Conservation (phyloP, 2,888 invertebrate species). For the Blomia tropicalis region DNA sequence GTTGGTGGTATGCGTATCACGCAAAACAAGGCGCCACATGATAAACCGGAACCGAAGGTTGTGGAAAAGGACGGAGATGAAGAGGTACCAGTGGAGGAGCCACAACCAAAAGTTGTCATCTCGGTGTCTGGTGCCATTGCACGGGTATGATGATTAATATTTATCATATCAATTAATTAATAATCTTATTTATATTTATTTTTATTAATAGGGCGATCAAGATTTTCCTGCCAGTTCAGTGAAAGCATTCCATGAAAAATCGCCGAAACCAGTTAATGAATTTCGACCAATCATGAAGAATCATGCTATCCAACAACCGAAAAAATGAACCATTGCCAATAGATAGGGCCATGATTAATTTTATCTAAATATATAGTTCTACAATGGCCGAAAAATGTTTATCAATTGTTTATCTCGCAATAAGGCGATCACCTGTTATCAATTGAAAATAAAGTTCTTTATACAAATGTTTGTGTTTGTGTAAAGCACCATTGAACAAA, state of each 20-base stretch:
- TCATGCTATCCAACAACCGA: conserved; percentile 65
- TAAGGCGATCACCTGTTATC: not conserved
- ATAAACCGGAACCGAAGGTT: conserved; percentile 33
- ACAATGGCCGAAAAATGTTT: not conserved
- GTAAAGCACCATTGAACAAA: too few species aligned
- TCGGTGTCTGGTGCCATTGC: conserved; percentile 62
- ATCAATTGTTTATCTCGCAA: not conserved
- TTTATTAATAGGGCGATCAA: conserved; percentile 47
- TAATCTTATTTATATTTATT: not conserved
- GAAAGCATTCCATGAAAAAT: conserved; percentile 58
- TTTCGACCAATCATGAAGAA: conserved; percentile 44
- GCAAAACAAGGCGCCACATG: conserved; percentile 54
- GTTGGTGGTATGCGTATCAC: conserved; percentile 82
- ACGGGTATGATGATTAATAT: conserved; percentile 36
- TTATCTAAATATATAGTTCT: not conserved
- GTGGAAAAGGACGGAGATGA: conserved; percentile 28
- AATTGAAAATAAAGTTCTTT: too few species aligned
- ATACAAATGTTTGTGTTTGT: too few species aligned
- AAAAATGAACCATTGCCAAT: conserved; percentile 47
- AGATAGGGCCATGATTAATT: not conserved
- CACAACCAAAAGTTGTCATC: conserved; percentile 47
- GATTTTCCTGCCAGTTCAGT: conserved; percentile 78
- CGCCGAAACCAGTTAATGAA: conserved; percentile 50
- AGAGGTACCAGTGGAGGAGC: not conserved
- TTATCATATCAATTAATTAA: not conserved